These are phyloP conservation scores for Actias luna DNA, from an alignment of 2,888 invertebrate genomes.

Conservation along the genomic window DNA sequence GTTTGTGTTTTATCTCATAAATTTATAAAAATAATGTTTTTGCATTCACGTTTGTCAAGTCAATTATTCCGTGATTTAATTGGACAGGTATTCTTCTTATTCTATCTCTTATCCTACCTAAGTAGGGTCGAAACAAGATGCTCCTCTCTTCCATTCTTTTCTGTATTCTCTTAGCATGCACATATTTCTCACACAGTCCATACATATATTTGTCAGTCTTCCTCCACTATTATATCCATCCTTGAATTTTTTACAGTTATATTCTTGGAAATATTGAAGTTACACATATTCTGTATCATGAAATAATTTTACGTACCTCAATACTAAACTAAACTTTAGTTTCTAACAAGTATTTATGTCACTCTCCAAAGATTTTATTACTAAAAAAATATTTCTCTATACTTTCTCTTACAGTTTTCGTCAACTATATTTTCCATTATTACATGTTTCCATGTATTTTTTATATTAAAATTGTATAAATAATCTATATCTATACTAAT, in stretches of 20 bases:
- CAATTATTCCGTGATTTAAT: background rate
- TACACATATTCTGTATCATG: no score
- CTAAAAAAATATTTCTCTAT: background rate
- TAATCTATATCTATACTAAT: no score
- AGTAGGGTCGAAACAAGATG: no score
- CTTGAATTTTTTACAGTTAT: background rate
- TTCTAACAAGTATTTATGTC: background rate
- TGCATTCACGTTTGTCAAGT: background rate
- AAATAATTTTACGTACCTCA: background rate
- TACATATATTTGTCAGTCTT: no score
- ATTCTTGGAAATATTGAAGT: no score
- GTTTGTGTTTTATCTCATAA: constrained; percentile 2
- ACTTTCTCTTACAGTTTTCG: background rate
- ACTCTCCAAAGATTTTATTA: background rate
- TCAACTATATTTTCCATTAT: background rate
- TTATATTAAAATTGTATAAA: background rate
- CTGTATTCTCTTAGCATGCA: no score
- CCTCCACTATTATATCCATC: no score
- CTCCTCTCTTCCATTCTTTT: no score
- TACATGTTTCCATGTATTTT: no score
- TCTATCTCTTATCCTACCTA: no score
- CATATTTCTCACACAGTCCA: no score
- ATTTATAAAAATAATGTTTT: background rate
- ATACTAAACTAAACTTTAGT: no score
- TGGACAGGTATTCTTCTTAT: background rate